phyloP scores from a whole-genome alignment of 2,888 invertebrate species.

The Danaus chrysippus region DNA sequence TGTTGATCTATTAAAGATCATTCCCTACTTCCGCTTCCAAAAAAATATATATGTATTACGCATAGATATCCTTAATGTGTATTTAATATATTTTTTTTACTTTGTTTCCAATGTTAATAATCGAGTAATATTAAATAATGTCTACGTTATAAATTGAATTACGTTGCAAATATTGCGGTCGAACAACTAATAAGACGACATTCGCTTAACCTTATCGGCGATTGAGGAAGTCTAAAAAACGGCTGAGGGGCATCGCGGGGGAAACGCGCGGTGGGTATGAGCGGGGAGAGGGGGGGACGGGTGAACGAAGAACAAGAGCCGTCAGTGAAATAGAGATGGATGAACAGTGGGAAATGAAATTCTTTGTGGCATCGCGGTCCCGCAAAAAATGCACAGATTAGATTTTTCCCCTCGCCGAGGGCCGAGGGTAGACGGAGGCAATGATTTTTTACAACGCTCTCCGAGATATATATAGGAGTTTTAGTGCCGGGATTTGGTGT shows the following conservation, averaged over 20 bases:
- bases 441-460: conserved; percentile 78
- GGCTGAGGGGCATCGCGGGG: conserved; percentile 47
- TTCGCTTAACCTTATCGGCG: conserved; percentile 77
- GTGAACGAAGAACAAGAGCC: conserved; percentile 75
- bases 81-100: background rate
- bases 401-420: conserved; percentile 77
- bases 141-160: conserved; percentile 58
- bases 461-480: conserved; percentile 74
- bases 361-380: conserved; percentile 80
- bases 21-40: conserved; percentile 50
- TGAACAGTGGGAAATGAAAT: conserved; percentile 81
- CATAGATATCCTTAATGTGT: background rate
- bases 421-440: conserved; percentile 68
- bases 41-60: background rate
- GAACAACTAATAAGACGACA: conserved; percentile 72
- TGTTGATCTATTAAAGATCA: conserved; percentile 61
- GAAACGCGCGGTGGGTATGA: conserved; percentile 46
- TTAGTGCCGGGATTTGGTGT: conserved; percentile 76
- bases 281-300: conserved; percentile 44
- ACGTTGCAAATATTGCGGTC: conserved; percentile 60
- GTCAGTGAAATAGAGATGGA: conserved; percentile 80
- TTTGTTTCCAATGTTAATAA: background rate
- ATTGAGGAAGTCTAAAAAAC: conserved; percentile 78
- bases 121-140: conserved; percentile 4
- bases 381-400: conserved; percentile 81